Conservation (phyloP, 2,888 invertebrate genomes). For the Venusia cambrica region DNA sequence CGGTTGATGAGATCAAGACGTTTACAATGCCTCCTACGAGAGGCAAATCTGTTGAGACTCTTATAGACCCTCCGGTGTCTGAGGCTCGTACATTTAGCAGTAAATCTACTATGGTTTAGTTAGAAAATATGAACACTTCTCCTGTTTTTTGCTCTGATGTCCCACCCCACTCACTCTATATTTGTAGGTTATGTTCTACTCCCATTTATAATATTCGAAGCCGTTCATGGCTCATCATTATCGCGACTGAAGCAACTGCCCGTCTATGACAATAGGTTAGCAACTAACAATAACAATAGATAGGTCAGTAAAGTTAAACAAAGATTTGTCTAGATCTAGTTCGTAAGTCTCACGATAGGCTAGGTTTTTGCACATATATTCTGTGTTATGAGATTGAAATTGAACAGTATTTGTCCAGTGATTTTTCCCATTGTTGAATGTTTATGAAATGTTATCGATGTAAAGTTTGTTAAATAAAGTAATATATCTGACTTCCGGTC, state of each 20-base stretch:
- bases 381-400: slow-evolving; percentile 20
- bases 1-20: slow-evolving; percentile 63
- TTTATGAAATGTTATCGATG: slow-evolving; percentile 36
- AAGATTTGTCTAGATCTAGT: slow-evolving; percentile 12
- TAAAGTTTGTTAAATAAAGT: slow-evolving; percentile 33
- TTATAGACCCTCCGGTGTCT: slow-evolving; percentile 63
- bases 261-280: slow-evolving; percentile 38
- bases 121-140: no score
- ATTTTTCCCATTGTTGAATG: slow-evolving; percentile 60
- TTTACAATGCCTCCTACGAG: slow-evolving; percentile 65
- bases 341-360: slow-evolving; percentile 31
- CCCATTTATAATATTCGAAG: no score
- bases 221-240: no score
- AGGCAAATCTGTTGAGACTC: slow-evolving; percentile 69
- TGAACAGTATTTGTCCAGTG: slow-evolving; percentile 35
- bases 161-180: no score
- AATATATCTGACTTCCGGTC: slow-evolving; percentile 36
- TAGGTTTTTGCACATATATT: slow-evolving; percentile 42
- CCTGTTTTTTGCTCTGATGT: no score
- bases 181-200: no score
- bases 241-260: no score
- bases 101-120: slow-evolving; percentile 74
- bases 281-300: neutral
- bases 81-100: slow-evolving; percentile 65
- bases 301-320: neutral